phyloP scores from a whole-genome alignment of 2,113 vertebrate species.

The Alectura lathami region DNA sequence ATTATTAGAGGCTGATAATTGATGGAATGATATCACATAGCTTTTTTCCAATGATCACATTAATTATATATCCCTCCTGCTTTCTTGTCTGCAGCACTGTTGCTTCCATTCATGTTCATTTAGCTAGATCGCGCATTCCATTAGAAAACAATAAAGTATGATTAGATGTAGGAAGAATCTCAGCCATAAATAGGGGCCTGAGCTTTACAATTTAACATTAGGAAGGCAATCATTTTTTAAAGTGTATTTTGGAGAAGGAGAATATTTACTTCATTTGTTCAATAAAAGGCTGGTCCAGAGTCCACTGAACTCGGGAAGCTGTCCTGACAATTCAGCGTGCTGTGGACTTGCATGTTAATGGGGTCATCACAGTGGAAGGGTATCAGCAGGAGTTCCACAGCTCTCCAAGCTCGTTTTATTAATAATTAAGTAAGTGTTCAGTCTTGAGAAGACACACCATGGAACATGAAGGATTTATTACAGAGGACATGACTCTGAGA shows the following conservation, averaged over 20 bases:
- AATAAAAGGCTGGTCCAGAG: neutral
- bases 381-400: neutral
- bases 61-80: constrained; percentile 49
- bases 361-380: neutral
- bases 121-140: neutral
- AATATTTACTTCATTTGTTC: neutral
- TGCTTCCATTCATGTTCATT: constrained; percentile 33
- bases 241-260: neutral
- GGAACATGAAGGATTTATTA: neutral
- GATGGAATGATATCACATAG: constrained; percentile 27
- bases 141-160: constrained; percentile 19
- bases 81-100: neutral
- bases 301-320: neutral
- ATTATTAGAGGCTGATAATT: constrained; percentile 61
- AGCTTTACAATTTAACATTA: neutral
- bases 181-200: neutral
- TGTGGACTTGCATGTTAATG: neutral
- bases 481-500: neutral
- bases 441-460: neutral
- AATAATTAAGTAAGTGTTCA: rapidly evolving
- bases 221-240: neutral
- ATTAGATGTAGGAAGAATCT: neutral
- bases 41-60: constrained; percentile 35
- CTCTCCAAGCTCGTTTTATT: neutral
- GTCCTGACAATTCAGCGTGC: neutral